Base-by-base conservation (phyloP, 2,113 vertebrate species). In the Spermophilus dauricus region DNA sequence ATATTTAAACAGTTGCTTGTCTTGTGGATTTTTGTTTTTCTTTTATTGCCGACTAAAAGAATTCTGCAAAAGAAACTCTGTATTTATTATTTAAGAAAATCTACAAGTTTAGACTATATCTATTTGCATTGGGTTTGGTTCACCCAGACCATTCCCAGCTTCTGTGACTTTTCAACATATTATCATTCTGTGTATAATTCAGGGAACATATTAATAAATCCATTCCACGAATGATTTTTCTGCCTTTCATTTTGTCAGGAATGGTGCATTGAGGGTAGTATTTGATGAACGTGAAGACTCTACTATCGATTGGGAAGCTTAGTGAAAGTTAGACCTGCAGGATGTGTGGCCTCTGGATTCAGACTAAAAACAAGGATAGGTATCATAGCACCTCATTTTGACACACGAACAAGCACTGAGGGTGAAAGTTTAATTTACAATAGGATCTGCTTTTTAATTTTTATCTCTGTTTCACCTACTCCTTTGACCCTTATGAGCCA, bases 21-120 rank as follows among this genome's bases (percentile, higher is more conserved):
- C 72, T 81, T 45, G 11, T 56, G 28, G 17, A 75, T 30, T 91
- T 96, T 95, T 82, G 80, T 82, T 95, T 94, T 90, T 81, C 32
- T 88, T 86, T 16, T 24, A 80, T 30, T 67, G 28, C 53, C 89
- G 34, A 76, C 69, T 53, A 63, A 87, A 91, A 65, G 1, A 42
- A 34, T 26, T 73, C 39, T 53, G 9, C 22, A 67, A 61, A 85
- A 63, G 93, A 17, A 82, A 30, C 8, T 70, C n/a, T 61, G 11
- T 13, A 42, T 51, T 86, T 69, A 14, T 48, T 8, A 24, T 87
- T 92, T 69, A 67, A 30, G 58, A 88, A 34, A 67, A 11, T 45
- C n/a, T 18, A 20, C 95, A 16, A 3, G 39, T 86, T 83, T 75
- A 75, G 16, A 58, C 8, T 32, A 28, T 65, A 34, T 67, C 24